Conservation (phyloP, 2,113 vertebrate species). For the Tachysurus fulvidraco region DNA sequence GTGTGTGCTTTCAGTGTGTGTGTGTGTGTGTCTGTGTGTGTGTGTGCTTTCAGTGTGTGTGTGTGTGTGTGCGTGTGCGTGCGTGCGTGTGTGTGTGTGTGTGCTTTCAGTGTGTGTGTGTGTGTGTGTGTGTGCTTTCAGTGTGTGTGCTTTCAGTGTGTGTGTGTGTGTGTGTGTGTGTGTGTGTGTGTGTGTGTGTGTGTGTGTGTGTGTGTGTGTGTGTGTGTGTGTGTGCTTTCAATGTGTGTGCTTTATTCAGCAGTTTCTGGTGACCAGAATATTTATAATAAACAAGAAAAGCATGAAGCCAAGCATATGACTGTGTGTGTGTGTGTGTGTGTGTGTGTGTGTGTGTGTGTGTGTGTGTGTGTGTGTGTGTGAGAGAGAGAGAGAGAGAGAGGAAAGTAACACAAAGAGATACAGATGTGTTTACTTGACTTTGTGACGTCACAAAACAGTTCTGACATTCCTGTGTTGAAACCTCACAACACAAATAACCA, state of each 20-base stretch:
- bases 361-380: background rate
- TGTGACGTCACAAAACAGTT: background rate
- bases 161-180: background rate
- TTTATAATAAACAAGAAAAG: background rate
- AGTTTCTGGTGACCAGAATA: background rate
- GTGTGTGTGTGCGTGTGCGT: background rate
- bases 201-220: background rate
- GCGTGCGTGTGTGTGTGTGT: background rate
- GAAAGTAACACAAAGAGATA: background rate
- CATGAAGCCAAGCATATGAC: background rate
- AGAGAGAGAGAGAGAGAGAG: no score
- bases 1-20: no score
- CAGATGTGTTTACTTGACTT: background rate
- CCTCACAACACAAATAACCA: background rate
- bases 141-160: background rate
- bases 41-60: background rate
- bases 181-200: background rate
- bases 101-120: conserved; percentile 8
- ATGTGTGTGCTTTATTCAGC: no score
- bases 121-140: background rate
- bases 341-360: background rate
- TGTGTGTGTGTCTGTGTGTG: background rate
- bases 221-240: background rate
- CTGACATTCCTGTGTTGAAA: background rate
- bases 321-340: background rate